Evolutionary conservation across 2,797 vertebrate genomes (phyloP).

Genomic region (Pelodytes ibericus): DNA sequence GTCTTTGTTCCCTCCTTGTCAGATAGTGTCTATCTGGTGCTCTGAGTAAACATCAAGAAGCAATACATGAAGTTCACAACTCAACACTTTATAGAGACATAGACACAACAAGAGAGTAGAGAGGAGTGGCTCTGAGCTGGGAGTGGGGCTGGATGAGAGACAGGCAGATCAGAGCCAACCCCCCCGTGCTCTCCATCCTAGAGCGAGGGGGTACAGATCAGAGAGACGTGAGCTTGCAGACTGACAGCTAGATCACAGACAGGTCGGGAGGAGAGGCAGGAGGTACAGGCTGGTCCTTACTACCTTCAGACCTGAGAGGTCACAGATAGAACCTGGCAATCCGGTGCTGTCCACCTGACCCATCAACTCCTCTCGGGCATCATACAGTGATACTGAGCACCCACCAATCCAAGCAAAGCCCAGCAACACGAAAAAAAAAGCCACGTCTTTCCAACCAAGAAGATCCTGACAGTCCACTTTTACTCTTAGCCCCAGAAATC

Average conservation of each 20-base stretch:
- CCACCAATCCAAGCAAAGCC: neutral
- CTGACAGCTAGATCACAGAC: slow-evolving; percentile 29
- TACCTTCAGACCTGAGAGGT: slow-evolving; percentile 17
- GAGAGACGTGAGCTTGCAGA: slow-evolving; percentile 8
- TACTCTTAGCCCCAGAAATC: too few relatives aligned
- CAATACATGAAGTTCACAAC: slow-evolving; percentile 78
- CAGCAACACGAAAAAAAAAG: too few relatives aligned
- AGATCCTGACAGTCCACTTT: neutral
- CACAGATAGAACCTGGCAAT: neutral
- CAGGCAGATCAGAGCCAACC: neutral
- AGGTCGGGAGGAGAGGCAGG: slow-evolving; percentile 31
- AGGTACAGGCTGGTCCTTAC: slow-evolving; percentile 22
- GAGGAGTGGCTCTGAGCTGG: slow-evolving; percentile 32
- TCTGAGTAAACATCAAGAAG: slow-evolving; percentile 75
- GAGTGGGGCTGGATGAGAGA: neutral
- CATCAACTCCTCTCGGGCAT: neutral
- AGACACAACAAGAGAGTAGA: slow-evolving; percentile 63
- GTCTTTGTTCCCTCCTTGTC: neutral
- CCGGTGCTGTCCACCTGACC: neutral
- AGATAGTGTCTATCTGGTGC: slow-evolving; percentile 63
- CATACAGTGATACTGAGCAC: neutral
- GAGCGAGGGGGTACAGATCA: too few relatives aligned
- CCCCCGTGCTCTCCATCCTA: neutral
- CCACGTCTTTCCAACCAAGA: neutral
- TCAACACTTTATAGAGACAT: slow-evolving; percentile 66